These are phyloP conservation scores for Cephus pulcher DNA, from an alignment of 2,888 invertebrate genomes.

Conservation along the genomic window DNA sequence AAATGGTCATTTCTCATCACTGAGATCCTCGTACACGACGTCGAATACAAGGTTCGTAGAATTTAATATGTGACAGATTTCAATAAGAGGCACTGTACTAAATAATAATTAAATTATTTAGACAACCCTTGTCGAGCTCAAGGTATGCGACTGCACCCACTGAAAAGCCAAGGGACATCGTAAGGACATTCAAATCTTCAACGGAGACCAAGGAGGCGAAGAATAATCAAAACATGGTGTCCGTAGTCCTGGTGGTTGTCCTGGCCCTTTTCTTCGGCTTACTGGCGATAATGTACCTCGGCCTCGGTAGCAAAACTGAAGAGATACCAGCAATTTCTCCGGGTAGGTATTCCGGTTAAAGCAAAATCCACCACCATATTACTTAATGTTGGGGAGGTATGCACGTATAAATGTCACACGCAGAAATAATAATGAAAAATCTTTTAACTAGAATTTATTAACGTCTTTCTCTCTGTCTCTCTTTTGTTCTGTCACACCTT, in stretches of 20 bases:
- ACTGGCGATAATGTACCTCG: constrained; percentile 64
- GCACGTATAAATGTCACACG: background rate
- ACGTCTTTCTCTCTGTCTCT: background rate
- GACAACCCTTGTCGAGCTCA: constrained; percentile 19
- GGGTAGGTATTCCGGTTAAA: constrained; percentile 57
- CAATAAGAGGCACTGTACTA: background rate
- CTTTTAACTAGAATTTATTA: background rate
- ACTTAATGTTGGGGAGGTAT: background rate
- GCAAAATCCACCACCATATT: background rate
- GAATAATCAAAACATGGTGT: constrained; percentile 62
- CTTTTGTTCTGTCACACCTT: background rate
- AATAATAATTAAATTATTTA: background rate
- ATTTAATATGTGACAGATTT: background rate
- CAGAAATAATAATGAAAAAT: background rate
- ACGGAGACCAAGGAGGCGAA: constrained; percentile 47
- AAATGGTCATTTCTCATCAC: constrained; percentile 59
- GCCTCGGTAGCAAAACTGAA: constrained; percentile 62
- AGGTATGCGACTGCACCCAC: constrained; percentile 47
- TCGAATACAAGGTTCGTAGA: constrained; percentile 50
- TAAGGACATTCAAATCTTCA: constrained; percentile 50
- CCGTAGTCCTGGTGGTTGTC: constrained; percentile 62
- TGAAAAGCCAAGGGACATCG: constrained; percentile 52
- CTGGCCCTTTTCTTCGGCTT: constrained; percentile 63
- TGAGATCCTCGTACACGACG: constrained; percentile 51
- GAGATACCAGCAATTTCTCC: constrained; percentile 56